These are phyloP conservation scores for Actinia tenebrosa DNA, from an alignment of 64 coral and sea anemone genomes.

Conservation along the genomic window DNA sequence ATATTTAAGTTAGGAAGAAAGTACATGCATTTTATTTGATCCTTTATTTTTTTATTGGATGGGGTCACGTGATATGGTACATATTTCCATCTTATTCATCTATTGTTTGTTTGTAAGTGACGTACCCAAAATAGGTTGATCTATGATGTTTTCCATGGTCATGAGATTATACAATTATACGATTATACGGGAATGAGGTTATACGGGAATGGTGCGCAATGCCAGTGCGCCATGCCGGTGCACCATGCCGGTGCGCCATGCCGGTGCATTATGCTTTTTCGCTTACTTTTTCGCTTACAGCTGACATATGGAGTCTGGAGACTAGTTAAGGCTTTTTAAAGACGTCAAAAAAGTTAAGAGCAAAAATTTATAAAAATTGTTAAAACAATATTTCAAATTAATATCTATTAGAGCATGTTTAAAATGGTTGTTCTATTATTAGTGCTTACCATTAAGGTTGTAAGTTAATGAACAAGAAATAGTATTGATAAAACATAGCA, in stretches of 20 bases:
- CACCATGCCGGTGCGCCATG: too few relatives aligned
- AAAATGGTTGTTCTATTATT: neutral
- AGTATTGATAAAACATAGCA: neutral
- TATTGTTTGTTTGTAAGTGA: neutral
- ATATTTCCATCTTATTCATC: neutral
- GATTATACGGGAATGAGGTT: neutral
- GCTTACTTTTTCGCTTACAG: too few relatives aligned
- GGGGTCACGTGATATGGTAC: neutral
- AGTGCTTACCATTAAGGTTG: neutral
- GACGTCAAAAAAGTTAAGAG: neutral
- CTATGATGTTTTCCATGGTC: too few relatives aligned
- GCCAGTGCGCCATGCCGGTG: neutral
- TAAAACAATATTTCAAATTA: neutral
- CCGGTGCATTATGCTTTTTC: too few relatives aligned
- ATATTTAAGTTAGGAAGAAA: neutral
- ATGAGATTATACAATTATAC: neutral
- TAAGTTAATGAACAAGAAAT: neutral
- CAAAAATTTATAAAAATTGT: neutral
- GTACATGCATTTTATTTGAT: neutral
- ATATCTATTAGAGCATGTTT: neutral
- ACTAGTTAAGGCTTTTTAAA: neutral
- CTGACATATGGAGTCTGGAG: neutral
- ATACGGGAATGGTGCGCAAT: neutral
- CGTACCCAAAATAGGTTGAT: too few relatives aligned
- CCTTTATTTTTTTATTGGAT: neutral